A percentile compares a stretch with the other conserved stretches of the same genome.
Evolutionary conservation across 2,797 vertebrate genomes (phyloP).

Genomic region (Garrulus glandarius): DNA sequence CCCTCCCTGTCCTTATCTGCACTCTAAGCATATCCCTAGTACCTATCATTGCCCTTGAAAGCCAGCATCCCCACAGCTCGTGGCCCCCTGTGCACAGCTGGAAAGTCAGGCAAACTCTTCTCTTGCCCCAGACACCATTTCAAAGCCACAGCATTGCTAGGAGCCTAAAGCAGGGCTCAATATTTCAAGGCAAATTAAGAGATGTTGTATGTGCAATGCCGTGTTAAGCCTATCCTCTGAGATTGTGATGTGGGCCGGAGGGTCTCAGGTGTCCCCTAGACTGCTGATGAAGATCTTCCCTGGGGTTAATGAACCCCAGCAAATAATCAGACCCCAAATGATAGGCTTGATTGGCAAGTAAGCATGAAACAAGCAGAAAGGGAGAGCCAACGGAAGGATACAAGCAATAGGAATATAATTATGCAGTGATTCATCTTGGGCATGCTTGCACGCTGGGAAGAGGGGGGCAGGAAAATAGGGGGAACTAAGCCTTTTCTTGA

Average conservation of each 20-base stretch:
- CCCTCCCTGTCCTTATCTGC: rapidly evolving
- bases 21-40: too few species aligned
- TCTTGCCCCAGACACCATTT: neutral
- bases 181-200: neutral
- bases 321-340: neutral
- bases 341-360: neutral
- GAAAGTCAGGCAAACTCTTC: neutral
- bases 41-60: neutral
- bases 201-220: neutral
- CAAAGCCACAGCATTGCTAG: neutral
- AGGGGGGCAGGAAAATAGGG: neutral
- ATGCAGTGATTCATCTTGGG: conserved; percentile 25
- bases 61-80: rapidly evolving
- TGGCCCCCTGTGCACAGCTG: rapidly evolving
- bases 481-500: neutral
- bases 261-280: neutral
- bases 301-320: neutral
- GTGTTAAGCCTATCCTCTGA: neutral
- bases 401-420: conserved; percentile 25
- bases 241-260: neutral
- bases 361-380: neutral
- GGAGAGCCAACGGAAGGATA: neutral
- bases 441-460: neutral
- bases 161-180: neutral
- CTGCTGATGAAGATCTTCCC: neutral